These are phyloP conservation scores for Saimiri boliviensis DNA, from an alignment of 2,113 vertebrate species.

Conservation along the genomic window DNA sequence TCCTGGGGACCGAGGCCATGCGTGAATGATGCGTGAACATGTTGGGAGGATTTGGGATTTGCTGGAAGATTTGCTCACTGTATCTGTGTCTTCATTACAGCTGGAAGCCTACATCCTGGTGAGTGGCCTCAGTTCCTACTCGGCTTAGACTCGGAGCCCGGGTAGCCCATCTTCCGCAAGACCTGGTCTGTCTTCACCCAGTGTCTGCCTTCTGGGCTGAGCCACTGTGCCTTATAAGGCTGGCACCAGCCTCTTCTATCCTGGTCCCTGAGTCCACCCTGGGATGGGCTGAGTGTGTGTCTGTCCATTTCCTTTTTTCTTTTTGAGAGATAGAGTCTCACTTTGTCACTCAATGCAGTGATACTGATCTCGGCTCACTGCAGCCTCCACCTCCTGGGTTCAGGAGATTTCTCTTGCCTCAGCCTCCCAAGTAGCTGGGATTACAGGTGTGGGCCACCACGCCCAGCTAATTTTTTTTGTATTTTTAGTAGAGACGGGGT, in stretches of 20 bases:
- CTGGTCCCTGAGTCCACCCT: neutral
- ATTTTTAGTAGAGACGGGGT: too few species aligned
- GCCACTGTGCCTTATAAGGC: neutral
- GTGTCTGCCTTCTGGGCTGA: neutral
- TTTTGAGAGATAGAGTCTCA: too few species aligned
- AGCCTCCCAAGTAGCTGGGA: too few species aligned
- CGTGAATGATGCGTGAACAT: rapidly evolving
- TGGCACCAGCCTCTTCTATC: rapidly evolving
- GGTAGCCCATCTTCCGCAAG: neutral
- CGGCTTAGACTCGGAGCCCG: neutral
- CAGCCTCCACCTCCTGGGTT: too few species aligned
- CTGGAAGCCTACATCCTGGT: conserved; percentile 94
- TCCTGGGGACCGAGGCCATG: neutral
- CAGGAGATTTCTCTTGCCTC: too few species aligned
- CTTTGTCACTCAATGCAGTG: too few species aligned
- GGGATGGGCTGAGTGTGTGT: rapidly evolving
- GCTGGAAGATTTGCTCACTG: neutral
- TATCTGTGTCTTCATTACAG: conserved; percentile 82
- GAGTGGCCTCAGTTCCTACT: conserved; percentile 81
- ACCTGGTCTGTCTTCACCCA: neutral
- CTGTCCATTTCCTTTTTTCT: neutral
- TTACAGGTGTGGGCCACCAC: too few species aligned
- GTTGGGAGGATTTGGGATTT: neutral
- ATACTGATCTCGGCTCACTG: too few species aligned
- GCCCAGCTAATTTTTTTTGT: too few species aligned